Conservation (phyloP, 2,113 vertebrate species). For the Fukomys damarensis region DNA sequence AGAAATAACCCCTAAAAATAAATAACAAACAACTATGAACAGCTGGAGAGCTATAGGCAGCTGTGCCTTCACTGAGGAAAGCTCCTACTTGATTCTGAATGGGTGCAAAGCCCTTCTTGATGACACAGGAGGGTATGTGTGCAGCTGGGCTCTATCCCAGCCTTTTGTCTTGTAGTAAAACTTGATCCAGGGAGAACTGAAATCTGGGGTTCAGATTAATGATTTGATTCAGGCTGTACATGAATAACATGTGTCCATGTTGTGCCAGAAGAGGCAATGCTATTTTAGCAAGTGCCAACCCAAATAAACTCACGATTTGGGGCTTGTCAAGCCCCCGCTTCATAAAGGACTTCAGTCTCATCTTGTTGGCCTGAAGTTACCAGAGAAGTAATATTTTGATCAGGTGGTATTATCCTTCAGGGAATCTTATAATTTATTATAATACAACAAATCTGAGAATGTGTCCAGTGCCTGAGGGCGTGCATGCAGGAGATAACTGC, state of each 20-base stretch:
- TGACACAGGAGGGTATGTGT: neutral
- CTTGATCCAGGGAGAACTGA: neutral
- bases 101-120: neutral
- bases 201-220: neutral
- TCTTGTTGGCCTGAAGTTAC: neutral
- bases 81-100: neutral
- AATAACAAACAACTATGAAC: neutral
- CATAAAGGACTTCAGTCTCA: neutral
- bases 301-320: neutral
- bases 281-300: slow-evolving; percentile 31
- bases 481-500: slow-evolving; percentile 11
- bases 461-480: neutral
- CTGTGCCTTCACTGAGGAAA: neutral
- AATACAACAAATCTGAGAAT: slow-evolving; percentile 52
- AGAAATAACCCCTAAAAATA: neutral
- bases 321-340: neutral
- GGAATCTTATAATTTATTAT: slow-evolving; percentile 39
- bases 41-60: neutral
- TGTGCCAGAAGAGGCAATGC: neutral
- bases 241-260: neutral
- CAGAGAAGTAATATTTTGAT: neutral
- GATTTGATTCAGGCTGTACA: neutral
- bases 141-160: neutral
- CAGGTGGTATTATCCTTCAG: neutral
- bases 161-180: neutral